Evolutionary conservation across 2,888 invertebrate genomes (phyloP).

Genomic region (Chouioia cunea): DNA sequence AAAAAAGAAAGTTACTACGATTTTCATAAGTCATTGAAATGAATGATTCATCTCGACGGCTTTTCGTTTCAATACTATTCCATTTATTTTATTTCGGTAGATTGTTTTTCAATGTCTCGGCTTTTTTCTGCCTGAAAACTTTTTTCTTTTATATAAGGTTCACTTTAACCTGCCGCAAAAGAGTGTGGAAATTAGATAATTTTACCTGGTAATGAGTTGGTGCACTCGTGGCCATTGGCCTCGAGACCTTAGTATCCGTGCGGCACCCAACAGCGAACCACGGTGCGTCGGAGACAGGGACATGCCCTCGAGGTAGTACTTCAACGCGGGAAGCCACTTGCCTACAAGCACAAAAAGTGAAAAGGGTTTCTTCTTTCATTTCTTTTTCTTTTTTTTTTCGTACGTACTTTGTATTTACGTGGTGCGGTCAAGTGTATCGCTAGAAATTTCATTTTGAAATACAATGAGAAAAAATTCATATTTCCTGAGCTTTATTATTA

Average conservation of each 20-base stretch:
- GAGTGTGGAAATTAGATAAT: background rate
- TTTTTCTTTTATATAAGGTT: background rate
- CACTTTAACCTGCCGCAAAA: background rate
- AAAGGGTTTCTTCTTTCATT: conserved; percentile 13
- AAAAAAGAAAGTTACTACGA: too few relatives aligned
- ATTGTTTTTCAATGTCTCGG: background rate
- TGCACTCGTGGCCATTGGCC: conserved; percentile 78
- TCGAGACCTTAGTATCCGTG: conserved; percentile 73
- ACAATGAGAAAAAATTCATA: too few relatives aligned
- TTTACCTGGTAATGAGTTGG: conserved; percentile 76
- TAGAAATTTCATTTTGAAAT: too few relatives aligned
- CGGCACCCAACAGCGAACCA: conserved; percentile 74
- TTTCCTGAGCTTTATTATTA: too few relatives aligned
- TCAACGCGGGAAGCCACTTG: conserved; percentile 70
- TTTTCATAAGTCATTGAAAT: background rate
- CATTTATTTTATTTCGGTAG: background rate
- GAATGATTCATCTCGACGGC: background rate
- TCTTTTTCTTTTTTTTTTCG: too few relatives aligned
- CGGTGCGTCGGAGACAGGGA: conserved; percentile 71
- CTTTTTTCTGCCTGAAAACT: background rate
- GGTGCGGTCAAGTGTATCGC: too few relatives aligned
- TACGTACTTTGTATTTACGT: too few relatives aligned
- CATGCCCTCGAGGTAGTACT: conserved; percentile 73
- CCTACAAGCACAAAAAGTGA: conserved; percentile 65
- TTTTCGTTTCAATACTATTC: background rate